Percentiles rank a stretch among this genome's conserved stretches.
Conservation (phyloP, 2,888 invertebrate genomes). For the Pseudeuparius sepicola region DNA sequence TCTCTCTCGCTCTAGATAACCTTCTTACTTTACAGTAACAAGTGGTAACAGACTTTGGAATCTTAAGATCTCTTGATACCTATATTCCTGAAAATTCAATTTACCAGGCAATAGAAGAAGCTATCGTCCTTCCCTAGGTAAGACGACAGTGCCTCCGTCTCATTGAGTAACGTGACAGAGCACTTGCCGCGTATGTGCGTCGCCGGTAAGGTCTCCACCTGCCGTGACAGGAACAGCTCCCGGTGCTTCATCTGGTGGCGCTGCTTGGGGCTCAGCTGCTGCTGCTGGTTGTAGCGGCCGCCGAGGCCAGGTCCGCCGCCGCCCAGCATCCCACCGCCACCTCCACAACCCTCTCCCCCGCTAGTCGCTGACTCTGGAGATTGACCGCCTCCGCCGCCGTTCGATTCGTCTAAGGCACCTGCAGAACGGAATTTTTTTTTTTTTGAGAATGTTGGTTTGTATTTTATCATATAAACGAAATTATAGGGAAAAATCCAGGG, state of each 20-base stretch:
- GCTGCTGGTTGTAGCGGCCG: slow-evolving; percentile 40
- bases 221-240: slow-evolving; percentile 94
- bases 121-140: slow-evolving; percentile 96
- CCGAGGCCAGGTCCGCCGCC: slow-evolving; percentile 30
- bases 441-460: too few species aligned
- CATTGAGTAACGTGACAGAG: slow-evolving; percentile 96
- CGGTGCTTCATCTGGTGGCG: slow-evolving; percentile 95
- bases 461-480: too few species aligned
- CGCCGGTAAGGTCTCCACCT: slow-evolving; percentile 96
- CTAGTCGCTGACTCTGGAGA: slow-evolving; percentile 17
- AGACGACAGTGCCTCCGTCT: slow-evolving; percentile 92
- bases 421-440: too few species aligned
- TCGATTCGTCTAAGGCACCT: slow-evolving; percentile 40
- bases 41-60: too few species aligned
- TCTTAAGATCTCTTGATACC: too few species aligned
- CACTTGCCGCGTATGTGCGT: slow-evolving; percentile 99
- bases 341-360: slow-evolving; percentile 30
- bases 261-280: slow-evolving; percentile 63
- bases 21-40: too few species aligned
- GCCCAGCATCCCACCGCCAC: slow-evolving; percentile 18
- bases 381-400: too few species aligned
- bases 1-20: too few species aligned
- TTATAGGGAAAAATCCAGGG: too few species aligned
- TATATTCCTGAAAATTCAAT: too few species aligned
- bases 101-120: slow-evolving; percentile 95